A percentile compares a stretch with the other conserved stretches of the same genome.
phyloP scores from a whole-genome alignment of 2,888 invertebrate genomes.

The Yponomeuta malinellus region DNA sequence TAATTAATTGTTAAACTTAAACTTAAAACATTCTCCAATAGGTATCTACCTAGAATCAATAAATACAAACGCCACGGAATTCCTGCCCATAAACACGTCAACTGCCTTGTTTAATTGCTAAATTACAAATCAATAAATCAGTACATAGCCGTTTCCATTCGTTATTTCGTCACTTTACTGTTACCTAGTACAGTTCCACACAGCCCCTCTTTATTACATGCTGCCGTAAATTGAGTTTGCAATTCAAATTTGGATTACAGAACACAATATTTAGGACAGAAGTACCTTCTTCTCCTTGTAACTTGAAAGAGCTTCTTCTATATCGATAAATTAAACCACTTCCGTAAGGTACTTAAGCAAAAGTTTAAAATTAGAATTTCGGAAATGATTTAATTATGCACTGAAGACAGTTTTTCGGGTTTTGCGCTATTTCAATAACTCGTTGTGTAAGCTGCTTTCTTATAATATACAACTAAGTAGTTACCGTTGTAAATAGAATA shows the following conservation, averaged over 20 bases:
- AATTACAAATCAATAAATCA: background rate
- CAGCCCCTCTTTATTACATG: background rate
- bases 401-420: too few species aligned
- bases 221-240: constrained; percentile 1
- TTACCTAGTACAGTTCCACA: background rate
- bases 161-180: constrained; percentile 1
- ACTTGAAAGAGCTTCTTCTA: background rate
- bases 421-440: too few species aligned
- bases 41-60: background rate
- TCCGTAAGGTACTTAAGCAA: too few species aligned
- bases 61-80: background rate
- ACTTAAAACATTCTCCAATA: background rate
- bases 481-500: too few species aligned
- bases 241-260: background rate
- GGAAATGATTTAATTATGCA: too few species aligned
- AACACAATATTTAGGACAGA: background rate
- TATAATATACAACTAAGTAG: too few species aligned
- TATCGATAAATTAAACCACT: too few species aligned
- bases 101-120: background rate
- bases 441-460: too few species aligned
- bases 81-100: background rate
- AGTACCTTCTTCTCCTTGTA: background rate
- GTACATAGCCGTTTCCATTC: background rate
- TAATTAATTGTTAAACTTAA: too few species aligned
- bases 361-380: too few species aligned